Base-by-base conservation (phyloP, 2,113 vertebrate species). In the Gadus chalcogrammus region DNA sequence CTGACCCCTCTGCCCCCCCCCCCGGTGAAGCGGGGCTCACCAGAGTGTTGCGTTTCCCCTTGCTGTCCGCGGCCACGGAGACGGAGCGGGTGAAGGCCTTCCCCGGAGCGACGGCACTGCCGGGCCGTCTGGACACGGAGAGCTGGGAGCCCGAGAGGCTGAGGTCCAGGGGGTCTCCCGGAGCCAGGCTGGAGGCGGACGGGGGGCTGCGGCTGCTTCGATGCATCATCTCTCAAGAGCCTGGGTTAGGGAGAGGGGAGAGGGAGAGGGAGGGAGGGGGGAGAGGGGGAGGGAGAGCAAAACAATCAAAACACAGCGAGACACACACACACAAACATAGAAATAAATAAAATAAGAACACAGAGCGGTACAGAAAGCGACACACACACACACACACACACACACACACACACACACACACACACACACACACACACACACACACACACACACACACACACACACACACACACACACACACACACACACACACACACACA, bases 151-250 rank as follows among this genome's bases (percentile, higher is more conserved):
- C 97, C 0, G 88, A 92, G 71, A 99, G 81, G 71, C 90, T 86
- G 71, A 99, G 93, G 27, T 95, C 96, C 61, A 86, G 8, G 0
- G 73, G 35, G 0, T 88, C 91, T 0, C 87, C 82, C 0, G 90
- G 7, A 1, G 79, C 71, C 0, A 75, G 31, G 0, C 87, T 67
- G 8, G 35, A 91, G 31, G 83, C 75, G 13, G 92, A 90, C 9
- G 88, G 75, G 7, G 91, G 83, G 77, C 93, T 89, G 2, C 92
- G 93, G 15, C 90, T 79, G 5, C 93, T 79, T 5, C 93, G 89
- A 82, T 93, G 95, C 97, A 98, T 98, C 97, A 98, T 98, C 82
- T 69, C 87, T 38, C 65, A 31, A 15, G 73, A 28, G 69, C 63
- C 83, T 84, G 67, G 24, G 24, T 24, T 0, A 8, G 1, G 66